Conservation (phyloP, 2,888 invertebrate genomes). For the Microplitis deprimator region DNA sequence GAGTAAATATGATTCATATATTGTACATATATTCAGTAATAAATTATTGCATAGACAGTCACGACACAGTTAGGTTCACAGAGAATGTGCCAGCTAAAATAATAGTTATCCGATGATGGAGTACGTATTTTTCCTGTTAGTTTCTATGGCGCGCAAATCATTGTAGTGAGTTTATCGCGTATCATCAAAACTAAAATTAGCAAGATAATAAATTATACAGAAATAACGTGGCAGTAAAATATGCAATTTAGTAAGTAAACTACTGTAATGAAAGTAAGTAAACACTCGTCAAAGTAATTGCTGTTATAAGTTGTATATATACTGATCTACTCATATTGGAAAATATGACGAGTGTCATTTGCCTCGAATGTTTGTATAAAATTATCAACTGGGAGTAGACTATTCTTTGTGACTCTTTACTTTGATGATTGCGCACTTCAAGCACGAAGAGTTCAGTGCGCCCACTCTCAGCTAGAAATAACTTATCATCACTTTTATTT, state of each 20-base stretch:
- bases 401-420: neutral
- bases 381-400: neutral
- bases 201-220: neutral
- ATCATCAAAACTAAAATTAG: constrained; percentile 34
- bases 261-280: neutral
- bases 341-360: neutral
- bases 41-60: neutral
- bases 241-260: neutral
- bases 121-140: constrained; percentile 36
- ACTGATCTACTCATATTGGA: neutral
- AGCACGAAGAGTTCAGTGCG: neutral
- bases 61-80: neutral
- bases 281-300: neutral
- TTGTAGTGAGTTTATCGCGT: constrained; percentile 44
- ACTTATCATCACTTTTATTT: neutral
- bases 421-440: neutral
- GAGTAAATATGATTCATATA: neutral
- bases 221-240: constrained; percentile 8
- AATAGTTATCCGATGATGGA: constrained; percentile 23
- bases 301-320: neutral
- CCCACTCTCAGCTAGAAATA: neutral
- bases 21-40: neutral
- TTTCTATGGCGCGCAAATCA: constrained; percentile 47
- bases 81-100: neutral
- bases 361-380: neutral